A percentile compares a stretch with the other conserved stretches of the same genome.
Conservation (phyloP, 2,113 vertebrate species). For the Notiomystis cincta region DNA sequence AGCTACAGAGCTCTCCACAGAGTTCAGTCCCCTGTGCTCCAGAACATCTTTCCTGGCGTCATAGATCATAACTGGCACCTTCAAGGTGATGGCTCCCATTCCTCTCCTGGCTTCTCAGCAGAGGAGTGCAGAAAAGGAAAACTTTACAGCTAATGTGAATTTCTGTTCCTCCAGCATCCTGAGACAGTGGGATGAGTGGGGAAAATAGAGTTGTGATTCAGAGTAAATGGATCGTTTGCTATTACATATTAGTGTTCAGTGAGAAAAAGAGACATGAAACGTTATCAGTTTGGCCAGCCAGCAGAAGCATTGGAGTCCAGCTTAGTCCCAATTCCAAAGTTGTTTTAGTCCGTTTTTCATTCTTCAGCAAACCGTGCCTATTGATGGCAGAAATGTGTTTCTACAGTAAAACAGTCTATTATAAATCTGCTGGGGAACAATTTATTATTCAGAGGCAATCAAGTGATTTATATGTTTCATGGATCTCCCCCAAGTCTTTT, state of each 20-base stretch:
- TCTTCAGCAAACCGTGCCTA: not conserved
- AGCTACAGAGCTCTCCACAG: not conserved
- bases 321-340: not conserved
- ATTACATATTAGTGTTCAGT: not conserved
- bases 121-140: not conserved
- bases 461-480: not conserved
- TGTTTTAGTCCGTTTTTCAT: not conserved
- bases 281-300: not conserved
- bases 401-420: not conserved
- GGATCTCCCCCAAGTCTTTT: not conserved
- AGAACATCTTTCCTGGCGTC: not conserved
- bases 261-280: not conserved
- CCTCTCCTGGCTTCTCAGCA: not conserved
- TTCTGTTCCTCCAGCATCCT: not conserved
- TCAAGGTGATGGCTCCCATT: not conserved
- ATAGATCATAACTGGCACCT: not conserved
- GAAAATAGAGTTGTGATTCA: not conserved
- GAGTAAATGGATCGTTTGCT: not conserved
- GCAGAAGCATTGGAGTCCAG: not conserved
- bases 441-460: conserved; percentile 10
- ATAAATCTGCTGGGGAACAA: not conserved
- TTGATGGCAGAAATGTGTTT: not conserved
- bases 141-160: not conserved
- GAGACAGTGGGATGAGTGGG: not conserved
- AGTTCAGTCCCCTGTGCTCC: not conserved